phyloP scores from a whole-genome alignment of 2,888 invertebrate species.

The Eupithecia dodoneata region DNA sequence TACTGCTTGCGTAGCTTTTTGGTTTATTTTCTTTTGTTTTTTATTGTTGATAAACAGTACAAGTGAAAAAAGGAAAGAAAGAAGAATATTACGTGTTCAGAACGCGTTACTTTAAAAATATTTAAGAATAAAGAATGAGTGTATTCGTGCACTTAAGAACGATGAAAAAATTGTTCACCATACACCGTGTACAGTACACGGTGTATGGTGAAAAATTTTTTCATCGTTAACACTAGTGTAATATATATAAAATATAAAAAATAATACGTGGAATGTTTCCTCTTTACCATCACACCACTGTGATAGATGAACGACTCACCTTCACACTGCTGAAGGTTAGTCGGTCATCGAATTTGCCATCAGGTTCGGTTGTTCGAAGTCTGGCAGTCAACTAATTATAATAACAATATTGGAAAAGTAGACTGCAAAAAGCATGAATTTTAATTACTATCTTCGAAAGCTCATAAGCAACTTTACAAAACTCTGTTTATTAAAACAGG shows the following conservation, averaged over 20 bases:
- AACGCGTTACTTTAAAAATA: too few species aligned
- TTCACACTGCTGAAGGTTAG: not conserved
- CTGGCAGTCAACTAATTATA: not conserved
- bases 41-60: too few species aligned
- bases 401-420: not conserved
- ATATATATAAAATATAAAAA: too few species aligned
- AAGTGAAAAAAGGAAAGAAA: too few species aligned
- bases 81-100: too few species aligned
- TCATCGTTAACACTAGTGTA: not conserved
- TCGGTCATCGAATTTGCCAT: not conserved
- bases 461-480: not conserved
- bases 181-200: too few species aligned
- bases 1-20: too few species aligned
- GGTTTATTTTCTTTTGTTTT: too few species aligned
- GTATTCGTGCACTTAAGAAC: too few species aligned
- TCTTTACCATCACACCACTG: not conserved
- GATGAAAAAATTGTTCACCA: too few species aligned
- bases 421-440: not conserved
- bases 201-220: too few species aligned
- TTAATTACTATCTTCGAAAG: not conserved
- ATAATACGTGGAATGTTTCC: not conserved
- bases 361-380: not conserved
- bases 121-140: too few species aligned
- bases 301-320: not conserved
- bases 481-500: constrained; percentile 13